A percentile compares a stretch with the other conserved stretches of the same genome.
phyloP scores from a whole-genome alignment of 2,888 invertebrate species.

The Eristalis tenax region DNA sequence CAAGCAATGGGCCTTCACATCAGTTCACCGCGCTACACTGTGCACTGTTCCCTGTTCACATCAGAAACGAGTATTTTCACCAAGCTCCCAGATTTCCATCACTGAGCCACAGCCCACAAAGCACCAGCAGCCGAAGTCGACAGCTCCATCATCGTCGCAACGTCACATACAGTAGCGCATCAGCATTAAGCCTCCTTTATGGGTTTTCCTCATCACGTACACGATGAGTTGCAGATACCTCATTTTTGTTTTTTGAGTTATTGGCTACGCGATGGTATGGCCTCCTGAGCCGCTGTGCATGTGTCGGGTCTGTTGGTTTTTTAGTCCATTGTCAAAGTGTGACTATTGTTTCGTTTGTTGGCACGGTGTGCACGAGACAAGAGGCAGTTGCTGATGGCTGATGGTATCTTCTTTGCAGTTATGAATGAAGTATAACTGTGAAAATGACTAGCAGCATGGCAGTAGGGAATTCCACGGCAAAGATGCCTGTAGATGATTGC shows the following conservation, averaged over 20 bases:
- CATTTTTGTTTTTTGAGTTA: slow-evolving; percentile 12
- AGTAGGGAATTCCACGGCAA: slow-evolving; percentile 20
- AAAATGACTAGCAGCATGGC: background rate
- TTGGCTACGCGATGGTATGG: slow-evolving; percentile 36
- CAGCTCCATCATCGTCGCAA: slow-evolving; percentile 19
- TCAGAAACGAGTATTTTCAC: slow-evolving; percentile 5
- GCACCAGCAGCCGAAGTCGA: background rate
- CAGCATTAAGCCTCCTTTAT: slow-evolving; percentile 10
- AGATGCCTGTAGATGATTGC: background rate
- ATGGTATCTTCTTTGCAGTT: slow-evolving; percentile 47
- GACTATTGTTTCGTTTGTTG: slow-evolving; percentile 36
- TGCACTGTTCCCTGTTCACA: background rate
- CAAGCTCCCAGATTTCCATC: background rate
- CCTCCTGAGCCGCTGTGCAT: slow-evolving; percentile 13
- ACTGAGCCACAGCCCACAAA: slow-evolving; percentile 11
- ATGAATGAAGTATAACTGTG: slow-evolving; percentile 64
- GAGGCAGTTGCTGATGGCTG: background rate
- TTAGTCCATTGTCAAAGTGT: slow-evolving; percentile 67
- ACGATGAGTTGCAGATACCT: slow-evolving; percentile 15
- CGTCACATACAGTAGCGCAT: slow-evolving; percentile 10
- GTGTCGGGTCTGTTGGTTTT: slow-evolving; percentile 57
- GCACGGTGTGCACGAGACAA: background rate
- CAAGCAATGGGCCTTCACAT: slow-evolving; percentile 11
- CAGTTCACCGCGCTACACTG: background rate
- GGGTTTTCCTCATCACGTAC: slow-evolving; percentile 16